Conservation (phyloP, 2,113 vertebrate species). For the Odocoileus hemionus region DNA sequence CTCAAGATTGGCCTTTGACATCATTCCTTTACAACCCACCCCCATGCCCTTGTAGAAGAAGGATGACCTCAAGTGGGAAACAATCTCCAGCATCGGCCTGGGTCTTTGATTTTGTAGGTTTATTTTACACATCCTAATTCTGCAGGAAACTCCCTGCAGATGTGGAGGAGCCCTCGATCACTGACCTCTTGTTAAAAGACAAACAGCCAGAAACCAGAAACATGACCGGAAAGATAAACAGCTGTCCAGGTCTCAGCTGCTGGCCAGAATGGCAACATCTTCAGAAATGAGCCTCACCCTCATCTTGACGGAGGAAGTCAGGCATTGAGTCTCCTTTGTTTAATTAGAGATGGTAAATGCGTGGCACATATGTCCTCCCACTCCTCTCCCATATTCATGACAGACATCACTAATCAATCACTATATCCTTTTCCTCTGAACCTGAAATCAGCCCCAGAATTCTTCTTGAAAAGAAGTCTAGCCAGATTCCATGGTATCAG, state of each 20-base stretch:
- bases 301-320: background rate
- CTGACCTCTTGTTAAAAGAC: constrained; percentile 65
- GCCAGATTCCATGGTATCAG: background rate
- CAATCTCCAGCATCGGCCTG: background rate
- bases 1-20: background rate
- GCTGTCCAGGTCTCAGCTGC: constrained; percentile 32
- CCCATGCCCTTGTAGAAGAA: background rate
- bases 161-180: constrained; percentile 29
- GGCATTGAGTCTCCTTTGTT: background rate
- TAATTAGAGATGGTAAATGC: background rate
- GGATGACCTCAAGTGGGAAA: background rate
- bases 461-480: background rate
- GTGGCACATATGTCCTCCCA: background rate
- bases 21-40: background rate
- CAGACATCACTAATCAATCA: constrained; percentile 12
- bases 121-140: constrained; percentile 52
- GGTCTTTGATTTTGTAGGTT: constrained; percentile 48
- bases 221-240: constrained; percentile 24
- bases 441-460: background rate
- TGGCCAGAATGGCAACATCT: background rate
- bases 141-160: constrained; percentile 60
- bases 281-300: background rate
- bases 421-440: background rate
- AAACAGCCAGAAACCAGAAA: constrained; percentile 64
- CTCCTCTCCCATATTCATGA: background rate